Conservation (phyloP, 1,140 invertebrate species). For the Drosophila trapezifrons region DNA sequence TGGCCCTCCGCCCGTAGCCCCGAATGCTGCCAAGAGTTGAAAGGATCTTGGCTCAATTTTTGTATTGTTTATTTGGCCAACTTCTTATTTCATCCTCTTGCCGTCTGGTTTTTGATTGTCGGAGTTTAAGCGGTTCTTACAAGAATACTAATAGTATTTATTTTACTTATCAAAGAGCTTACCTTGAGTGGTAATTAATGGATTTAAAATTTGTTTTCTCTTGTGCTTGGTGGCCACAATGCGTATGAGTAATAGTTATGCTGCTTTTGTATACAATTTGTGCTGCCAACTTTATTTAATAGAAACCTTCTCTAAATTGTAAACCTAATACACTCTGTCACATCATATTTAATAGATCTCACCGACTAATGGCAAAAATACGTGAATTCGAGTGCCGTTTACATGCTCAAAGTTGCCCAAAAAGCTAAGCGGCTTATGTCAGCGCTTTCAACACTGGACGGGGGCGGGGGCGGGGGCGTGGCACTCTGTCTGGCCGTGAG, state of each 20-base stretch:
- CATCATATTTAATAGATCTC: constrained; percentile 45
- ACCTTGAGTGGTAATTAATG: background rate
- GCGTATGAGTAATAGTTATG: constrained; percentile 10
- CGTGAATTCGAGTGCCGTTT: constrained; percentile 47
- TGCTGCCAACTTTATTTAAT: background rate
- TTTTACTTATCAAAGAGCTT: background rate
- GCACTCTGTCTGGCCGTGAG: constrained; percentile 26
- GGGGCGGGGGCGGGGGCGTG: constrained; percentile 1
- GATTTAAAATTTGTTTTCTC: background rate
- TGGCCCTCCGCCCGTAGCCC: constrained; percentile 19
- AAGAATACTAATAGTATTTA: background rate
- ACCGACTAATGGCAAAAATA: constrained; percentile 17
- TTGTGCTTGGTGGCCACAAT: background rate
- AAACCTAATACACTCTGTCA: background rate
- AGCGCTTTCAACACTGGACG: background rate
- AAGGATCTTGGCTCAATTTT: constrained; percentile 17
- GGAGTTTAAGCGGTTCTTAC: constrained; percentile 9
- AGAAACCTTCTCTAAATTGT: background rate
- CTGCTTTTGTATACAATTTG: constrained; percentile 2
- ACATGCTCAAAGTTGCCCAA: constrained; percentile 68
- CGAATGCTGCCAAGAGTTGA: constrained; percentile 33
- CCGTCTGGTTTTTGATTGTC: background rate
- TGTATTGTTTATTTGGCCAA: constrained; percentile 19
- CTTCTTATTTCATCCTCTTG: background rate
- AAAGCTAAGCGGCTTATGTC: constrained; percentile 72